A percentile compares a stretch with the other conserved stretches of the same genome.
Conservation (phyloP, 2,888 invertebrate genomes). For the Carcina quercana region DNA sequence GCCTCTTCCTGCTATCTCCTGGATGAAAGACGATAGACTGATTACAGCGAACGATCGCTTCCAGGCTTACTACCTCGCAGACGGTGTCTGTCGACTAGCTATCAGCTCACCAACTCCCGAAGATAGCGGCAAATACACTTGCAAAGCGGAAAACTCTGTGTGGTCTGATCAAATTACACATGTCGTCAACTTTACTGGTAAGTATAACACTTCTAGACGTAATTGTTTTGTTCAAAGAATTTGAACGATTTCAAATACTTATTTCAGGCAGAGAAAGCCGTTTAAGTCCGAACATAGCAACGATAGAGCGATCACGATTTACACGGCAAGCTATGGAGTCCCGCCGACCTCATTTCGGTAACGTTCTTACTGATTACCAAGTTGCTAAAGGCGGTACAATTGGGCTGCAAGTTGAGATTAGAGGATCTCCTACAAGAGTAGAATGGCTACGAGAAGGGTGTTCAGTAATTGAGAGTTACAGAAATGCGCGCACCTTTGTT, state of each 20-base stretch:
- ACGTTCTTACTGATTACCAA: slow-evolving; percentile 80
- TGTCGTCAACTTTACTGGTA: slow-evolving; percentile 80
- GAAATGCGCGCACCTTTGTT: slow-evolving; percentile 78
- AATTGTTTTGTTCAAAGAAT: not conserved
- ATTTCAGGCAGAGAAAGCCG: slow-evolving; percentile 44
- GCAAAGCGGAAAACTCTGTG: slow-evolving; percentile 82
- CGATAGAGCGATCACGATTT: slow-evolving; percentile 44
- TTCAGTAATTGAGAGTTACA: slow-evolving; percentile 70
- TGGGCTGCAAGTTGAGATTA: slow-evolving; percentile 87
- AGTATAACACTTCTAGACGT: slow-evolving; percentile 16
- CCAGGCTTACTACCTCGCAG: slow-evolving; percentile 78
- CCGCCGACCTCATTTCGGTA: slow-evolving; percentile 80
- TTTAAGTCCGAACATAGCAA: slow-evolving; percentile 42
- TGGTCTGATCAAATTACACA: slow-evolving; percentile 85
- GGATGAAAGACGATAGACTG: slow-evolving; percentile 82
- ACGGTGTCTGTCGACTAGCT: slow-evolving; percentile 82
- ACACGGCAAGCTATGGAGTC: slow-evolving; percentile 55
- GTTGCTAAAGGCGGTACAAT: slow-evolving; percentile 86
- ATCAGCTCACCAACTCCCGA: slow-evolving; percentile 78
- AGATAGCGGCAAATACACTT: slow-evolving; percentile 84
- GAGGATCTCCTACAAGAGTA: slow-evolving; percentile 81
- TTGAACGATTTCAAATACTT: slow-evolving; percentile 1
- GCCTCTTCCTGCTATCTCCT: slow-evolving; percentile 81
- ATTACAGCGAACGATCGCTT: slow-evolving; percentile 74
- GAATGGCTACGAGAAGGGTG: slow-evolving; percentile 83